phyloP scores from a whole-genome alignment of 2,113 vertebrate species.

The Forbesichthys agassizii region DNA sequence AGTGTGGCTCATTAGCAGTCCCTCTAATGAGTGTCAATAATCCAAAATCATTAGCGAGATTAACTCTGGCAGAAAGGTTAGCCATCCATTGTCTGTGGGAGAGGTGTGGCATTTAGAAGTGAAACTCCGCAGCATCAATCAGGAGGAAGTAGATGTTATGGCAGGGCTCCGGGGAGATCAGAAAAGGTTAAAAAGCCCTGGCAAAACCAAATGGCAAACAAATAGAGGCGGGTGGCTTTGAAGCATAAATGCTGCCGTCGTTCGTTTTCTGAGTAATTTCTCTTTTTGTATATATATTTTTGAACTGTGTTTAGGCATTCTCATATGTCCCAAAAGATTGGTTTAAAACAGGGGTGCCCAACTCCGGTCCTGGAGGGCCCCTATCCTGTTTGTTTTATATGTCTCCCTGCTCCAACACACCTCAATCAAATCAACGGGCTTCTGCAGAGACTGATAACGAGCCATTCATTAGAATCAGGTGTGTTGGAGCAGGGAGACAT shows the following conservation, averaged over 20 bases:
- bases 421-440: too few relatives aligned
- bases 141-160: constrained; percentile 28
- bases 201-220: constrained; percentile 29
- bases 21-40: constrained; percentile 69
- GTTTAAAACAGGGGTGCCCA: constrained; percentile 14
- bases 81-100: constrained; percentile 40
- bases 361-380: too few relatives aligned
- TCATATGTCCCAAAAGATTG: constrained; percentile 24
- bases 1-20: constrained; percentile 53
- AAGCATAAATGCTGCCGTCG: background rate
- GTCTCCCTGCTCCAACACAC: too few relatives aligned
- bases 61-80: constrained; percentile 62
- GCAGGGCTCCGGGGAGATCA: constrained; percentile 39
- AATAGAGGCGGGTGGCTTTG: constrained; percentile 3
- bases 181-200: constrained; percentile 53
- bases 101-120: constrained; percentile 60
- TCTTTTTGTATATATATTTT: constrained; percentile 18
- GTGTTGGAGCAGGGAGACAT: too few relatives aligned
- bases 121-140: constrained; percentile 56
- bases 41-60: constrained; percentile 65
- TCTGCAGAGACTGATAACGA: too few relatives aligned
- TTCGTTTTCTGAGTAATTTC: constrained; percentile 16
- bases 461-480: too few relatives aligned
- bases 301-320: constrained; percentile 6
- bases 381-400: too few relatives aligned